Evolutionary conservation across 2,888 invertebrate genomes (phyloP), one percentile per base, ranked within the genome.

Genomic region (Sericinus montela): DNA sequence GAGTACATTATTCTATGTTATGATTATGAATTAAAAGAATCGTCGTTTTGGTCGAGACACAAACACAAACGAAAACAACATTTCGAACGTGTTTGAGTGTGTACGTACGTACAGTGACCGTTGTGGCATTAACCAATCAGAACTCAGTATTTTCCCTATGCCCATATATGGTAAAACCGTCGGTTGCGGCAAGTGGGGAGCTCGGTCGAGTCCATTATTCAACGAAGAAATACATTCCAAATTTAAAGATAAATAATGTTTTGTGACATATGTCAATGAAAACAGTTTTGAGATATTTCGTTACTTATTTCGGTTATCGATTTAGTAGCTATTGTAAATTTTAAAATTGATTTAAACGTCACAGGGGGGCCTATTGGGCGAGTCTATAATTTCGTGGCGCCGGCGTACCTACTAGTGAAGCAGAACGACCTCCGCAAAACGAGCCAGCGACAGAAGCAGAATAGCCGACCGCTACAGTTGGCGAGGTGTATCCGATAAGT

Each of bases 81-180:
- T 13, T 34, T 51, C 63, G 52, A 58, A 52, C 63, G 60, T 64
- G 63, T 68, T 60, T 62, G 74, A 70, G 74, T 67, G 66, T 58
- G 64, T 32, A 57, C 73, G 69, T 83, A 70, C 66, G 64, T 71
- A 83, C 80, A 75, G 78, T 74, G 81, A 89, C 88, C 88, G 90
- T 88, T 83, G 81, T 63, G 58, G 63, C 63, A 75, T 84, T 70
- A 57, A 86, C 94, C 94, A 94, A 94, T 94, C 90, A 87, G 78
- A 82, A 74, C 64, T 69, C 90, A 72, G 83, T 75, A 89, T 91
- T 91, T 91, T 50, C 50, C 92, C 91, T 92, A 93, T 94, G 93
- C 91, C 94, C 94, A 93, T 94, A 94, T 94, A 94, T 92, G 94
- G 94, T 92, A 92, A 92, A 90, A 90, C 91, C 90, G 91, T 89